These are phyloP conservation scores for Neotragus moschatus DNA, from an alignment of 2,113 vertebrate species.

Conservation along the genomic window DNA sequence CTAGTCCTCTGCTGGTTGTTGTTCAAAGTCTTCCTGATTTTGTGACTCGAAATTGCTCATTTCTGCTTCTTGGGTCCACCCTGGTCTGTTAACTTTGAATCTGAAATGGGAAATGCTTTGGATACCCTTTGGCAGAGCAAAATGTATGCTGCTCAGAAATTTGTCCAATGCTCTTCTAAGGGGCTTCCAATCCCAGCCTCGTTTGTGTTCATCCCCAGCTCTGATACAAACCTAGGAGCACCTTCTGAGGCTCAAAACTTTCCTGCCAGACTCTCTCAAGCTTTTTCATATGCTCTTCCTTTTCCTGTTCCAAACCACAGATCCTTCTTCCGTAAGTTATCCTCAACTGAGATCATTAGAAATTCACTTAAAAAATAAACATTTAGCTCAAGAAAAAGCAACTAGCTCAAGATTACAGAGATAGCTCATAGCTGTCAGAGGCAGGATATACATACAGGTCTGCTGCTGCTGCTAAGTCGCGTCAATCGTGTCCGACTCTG, in stretches of 20 bases:
- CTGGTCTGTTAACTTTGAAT: neutral
- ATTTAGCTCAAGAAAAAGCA: neutral
- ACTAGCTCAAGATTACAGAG: neutral
- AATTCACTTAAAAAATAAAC: neutral
- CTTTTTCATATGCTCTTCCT: neutral
- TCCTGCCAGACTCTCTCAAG: neutral
- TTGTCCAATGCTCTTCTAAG: neutral
- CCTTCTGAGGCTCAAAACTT: neutral
- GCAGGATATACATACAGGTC: neutral
- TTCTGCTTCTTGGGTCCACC: neutral
- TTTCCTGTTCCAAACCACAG: neutral
- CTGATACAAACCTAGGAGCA: neutral
- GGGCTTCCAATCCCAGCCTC: neutral
- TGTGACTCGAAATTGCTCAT: neutral
- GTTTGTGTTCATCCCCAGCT: neutral
- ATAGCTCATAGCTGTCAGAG: neutral
- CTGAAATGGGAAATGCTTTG: neutral
- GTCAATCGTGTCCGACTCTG: rapidly evolving
- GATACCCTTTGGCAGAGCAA: neutral
- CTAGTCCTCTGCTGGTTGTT: neutral
- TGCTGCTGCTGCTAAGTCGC: too few species aligned
- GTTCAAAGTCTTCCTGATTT: neutral
- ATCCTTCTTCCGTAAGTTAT: neutral
- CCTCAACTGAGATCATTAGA: neutral
- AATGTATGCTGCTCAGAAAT: neutral